Evolutionary conservation across 2,888 invertebrate genomes (phyloP).

Genomic region (Scaptomyza flava): DNA sequence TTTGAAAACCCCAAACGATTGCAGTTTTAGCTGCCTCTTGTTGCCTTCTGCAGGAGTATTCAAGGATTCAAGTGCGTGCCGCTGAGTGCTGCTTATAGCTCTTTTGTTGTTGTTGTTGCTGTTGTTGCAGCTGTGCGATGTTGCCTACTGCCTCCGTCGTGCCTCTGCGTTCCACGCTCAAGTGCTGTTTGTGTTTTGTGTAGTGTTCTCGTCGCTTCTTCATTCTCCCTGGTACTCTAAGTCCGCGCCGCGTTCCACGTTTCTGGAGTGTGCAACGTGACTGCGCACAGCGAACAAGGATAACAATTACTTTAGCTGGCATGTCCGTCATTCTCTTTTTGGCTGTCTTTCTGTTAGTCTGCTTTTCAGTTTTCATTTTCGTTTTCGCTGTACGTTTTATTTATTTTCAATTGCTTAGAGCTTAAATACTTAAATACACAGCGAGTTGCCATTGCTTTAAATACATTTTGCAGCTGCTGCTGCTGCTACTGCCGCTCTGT

Average conservation of each 20-base stretch:
- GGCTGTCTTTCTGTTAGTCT: background rate
- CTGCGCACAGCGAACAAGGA: constrained; percentile 77
- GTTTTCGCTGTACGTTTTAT: constrained; percentile 25
- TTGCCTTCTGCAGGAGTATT: constrained; percentile 1
- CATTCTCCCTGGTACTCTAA: constrained; percentile 23
- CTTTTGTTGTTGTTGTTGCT: constrained; percentile 35
- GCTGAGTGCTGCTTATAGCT: constrained; percentile 74
- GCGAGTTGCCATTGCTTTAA: constrained; percentile 36
- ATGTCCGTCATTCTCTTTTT: constrained; percentile 46
- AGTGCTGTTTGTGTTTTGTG: constrained; percentile 62
- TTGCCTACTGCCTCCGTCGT: constrained; percentile 13
- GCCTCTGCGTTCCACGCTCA: constrained; percentile 50
- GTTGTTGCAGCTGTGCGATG: constrained; percentile 25
- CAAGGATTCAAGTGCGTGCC: constrained; percentile 65
- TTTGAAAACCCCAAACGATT: constrained; percentile 40
- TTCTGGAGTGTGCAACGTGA: constrained; percentile 70
- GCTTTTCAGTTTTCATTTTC: constrained; percentile 8
- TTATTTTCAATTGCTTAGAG: constrained; percentile 68
- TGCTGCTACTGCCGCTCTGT: constrained; percentile 21
- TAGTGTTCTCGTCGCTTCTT: constrained; percentile 27
- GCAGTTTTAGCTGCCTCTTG: constrained; percentile 68
- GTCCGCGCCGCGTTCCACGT: constrained; percentile 29
- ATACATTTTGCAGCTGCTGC: constrained; percentile 28
- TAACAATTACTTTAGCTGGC: constrained; percentile 77
- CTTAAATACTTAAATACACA: constrained; percentile 59